Evolutionary conservation across 2,797 vertebrate species (phyloP), one percentile per base, ranked within the genome.

Genomic region (Pangasius macronema): DNA sequence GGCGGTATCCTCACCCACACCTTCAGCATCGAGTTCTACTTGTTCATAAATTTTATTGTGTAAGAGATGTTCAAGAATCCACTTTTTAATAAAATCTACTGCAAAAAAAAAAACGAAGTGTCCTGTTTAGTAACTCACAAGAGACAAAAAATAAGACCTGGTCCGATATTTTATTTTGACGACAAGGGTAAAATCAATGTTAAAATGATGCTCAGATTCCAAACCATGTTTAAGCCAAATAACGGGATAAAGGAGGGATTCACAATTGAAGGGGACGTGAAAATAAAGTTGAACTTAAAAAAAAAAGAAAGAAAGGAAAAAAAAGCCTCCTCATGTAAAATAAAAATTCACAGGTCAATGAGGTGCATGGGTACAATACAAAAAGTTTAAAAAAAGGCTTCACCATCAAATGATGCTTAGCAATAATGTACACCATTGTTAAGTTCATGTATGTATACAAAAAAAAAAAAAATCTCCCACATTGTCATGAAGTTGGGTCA

Each of bases 161-260:
- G 94, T 97, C 93, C 95, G 94, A 95, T 94, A 89, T 97, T 98
- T 98, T 96, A 95, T 97, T 98, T 96, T 95, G 95, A 96, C 94
- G 93, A 93, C 93, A 94, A 96, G 95, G 94, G 94, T 94, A 92
- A 96, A 96, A 96, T 94, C 95, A 96, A 96, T 95, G 96, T 96
- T 95, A 95, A 95, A 95, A 94, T 93, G 92, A 96, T 82, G 94
- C 95, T 94, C 90, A 91, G 94, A 93, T 93, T 91, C 90, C 94
- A 93, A 93, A 93, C 90, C 85, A 92, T 80, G 91, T 90, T 92
- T 91, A 91, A 94, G 91, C 94, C 95, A 92, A 94, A 93, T 94
- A 94, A 80, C 73, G 77, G 87, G 67, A 85, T 89, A 91, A 89
- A 90, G 55, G 88, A 85, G 89, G 91, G 87, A 92, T 81, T 93